Conservation (phyloP, 2,113 vertebrate species). For the Accipiter virgatus region DNA sequence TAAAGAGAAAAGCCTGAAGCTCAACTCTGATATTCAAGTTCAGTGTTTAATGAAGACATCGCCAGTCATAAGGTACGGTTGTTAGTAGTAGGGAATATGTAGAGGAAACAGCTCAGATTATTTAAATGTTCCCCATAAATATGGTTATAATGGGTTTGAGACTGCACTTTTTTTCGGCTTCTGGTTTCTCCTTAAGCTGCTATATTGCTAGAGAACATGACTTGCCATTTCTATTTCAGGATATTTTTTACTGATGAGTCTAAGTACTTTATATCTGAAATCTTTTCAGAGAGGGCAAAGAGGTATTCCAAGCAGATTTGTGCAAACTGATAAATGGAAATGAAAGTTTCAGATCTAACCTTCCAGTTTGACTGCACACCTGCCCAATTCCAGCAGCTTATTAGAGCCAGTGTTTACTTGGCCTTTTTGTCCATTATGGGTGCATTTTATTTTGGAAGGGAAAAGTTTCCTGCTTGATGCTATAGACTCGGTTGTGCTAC, state of each 20-base stretch:
- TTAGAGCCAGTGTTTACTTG: neutral
- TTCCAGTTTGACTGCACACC: neutral
- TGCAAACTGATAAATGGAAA: neutral
- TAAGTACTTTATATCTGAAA: neutral
- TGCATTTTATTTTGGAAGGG: neutral
- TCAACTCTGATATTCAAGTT: neutral
- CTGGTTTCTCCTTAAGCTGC: neutral
- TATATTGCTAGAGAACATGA: neutral
- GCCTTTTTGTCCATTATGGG: neutral
- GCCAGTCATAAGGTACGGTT: neutral
- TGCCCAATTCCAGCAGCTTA: neutral
- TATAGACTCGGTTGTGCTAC: neutral
- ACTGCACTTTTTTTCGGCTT: neutral
- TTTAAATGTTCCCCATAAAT: neutral
- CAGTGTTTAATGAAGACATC: neutral
- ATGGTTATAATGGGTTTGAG: neutral
- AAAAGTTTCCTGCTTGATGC: neutral
- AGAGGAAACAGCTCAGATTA: neutral
- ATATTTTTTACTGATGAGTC: neutral
- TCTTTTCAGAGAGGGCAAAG: neutral
- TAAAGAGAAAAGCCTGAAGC: neutral
- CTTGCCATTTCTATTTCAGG: slow-evolving; percentile 1
- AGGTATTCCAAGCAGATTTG: neutral
- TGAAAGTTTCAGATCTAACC: neutral
- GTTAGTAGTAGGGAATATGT: neutral